These are phyloP conservation scores for Pangasianodon hypophthalmus DNA, from an alignment of 2,113 vertebrate genomes.

Conservation along the genomic window DNA sequence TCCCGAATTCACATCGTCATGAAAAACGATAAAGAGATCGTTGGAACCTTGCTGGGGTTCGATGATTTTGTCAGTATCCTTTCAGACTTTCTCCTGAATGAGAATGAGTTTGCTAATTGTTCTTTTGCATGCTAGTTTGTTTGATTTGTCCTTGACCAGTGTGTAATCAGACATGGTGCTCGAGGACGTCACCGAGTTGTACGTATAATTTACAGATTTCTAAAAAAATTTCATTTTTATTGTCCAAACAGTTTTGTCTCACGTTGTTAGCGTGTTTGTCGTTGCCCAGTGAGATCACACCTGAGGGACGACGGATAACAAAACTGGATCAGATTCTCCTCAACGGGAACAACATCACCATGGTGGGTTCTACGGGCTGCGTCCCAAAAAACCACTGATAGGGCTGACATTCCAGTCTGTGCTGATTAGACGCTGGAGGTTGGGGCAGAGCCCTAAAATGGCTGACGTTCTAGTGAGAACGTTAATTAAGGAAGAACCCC, in stretches of 20 bases:
- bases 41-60: constrained; percentile 87
- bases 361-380: constrained; percentile 73
- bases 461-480: background rate
- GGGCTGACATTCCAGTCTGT: background rate
- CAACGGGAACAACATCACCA: constrained; percentile 98
- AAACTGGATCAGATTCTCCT: constrained; percentile 97
- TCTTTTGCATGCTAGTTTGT: background rate
- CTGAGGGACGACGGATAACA: constrained; percentile 94
- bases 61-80: constrained; percentile 99
- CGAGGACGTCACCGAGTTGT: constrained; percentile 90
- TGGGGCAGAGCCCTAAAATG: background rate
- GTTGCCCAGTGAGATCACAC: constrained; percentile 89
- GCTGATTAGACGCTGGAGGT: background rate
- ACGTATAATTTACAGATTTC: constrained; percentile 64
- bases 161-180: constrained; percentile 81
- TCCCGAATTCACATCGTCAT: constrained; percentile 88
- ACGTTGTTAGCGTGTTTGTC: background rate
- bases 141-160: constrained; percentile 65
- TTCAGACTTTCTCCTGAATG: constrained; percentile 43
- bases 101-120: background rate
- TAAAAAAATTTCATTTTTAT: background rate
- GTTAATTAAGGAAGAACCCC: background rate
- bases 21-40: constrained; percentile 90
- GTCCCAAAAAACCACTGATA: background rate
- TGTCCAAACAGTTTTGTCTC: background rate